Percentiles rank a stretch among this genome's conserved stretches.
phyloP scores from a whole-genome alignment of 2,888 invertebrate species.

The Ellobium chinense region DNA sequence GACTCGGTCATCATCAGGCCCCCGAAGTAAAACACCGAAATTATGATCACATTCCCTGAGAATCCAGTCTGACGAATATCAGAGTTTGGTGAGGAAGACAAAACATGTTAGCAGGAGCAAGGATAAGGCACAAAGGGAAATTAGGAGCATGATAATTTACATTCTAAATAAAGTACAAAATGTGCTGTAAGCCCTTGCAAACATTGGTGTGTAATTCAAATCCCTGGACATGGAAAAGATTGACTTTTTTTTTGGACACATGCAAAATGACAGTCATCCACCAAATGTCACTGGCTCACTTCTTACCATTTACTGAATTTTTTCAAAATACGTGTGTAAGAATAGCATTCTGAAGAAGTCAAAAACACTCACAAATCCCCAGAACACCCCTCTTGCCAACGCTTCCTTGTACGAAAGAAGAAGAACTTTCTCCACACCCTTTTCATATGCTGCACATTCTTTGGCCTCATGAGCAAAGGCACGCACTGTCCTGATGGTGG shows the following conservation, averaged over 20 bases:
- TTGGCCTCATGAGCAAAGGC: conserved; percentile 91
- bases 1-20: conserved; percentile 91
- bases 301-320: too few relatives aligned
- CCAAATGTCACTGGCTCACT: too few relatives aligned
- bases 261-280: too few relatives aligned
- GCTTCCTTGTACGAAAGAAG: conserved; percentile 91
- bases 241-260: too few relatives aligned
- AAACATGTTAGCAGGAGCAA: too few relatives aligned
- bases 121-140: too few relatives aligned
- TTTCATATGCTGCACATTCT: conserved; percentile 86
- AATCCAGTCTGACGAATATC: conserved; percentile 79
- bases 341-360: neutral
- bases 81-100: too few relatives aligned
- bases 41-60: conserved; percentile 92
- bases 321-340: neutral
- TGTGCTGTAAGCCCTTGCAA: too few relatives aligned
- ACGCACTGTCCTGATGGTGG: conserved; percentile 95
- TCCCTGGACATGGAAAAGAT: too few relatives aligned
- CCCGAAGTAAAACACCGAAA: conserved; percentile 94
- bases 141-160: too few relatives aligned
- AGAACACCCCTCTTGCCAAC: conserved; percentile 92
- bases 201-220: too few relatives aligned
- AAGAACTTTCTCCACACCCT: conserved; percentile 86
- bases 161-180: too few relatives aligned
- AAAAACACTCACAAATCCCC: conserved; percentile 86